phyloP scores from a whole-genome alignment of 2,113 vertebrate genomes.

The Corythoichthys haematopterus region DNA sequence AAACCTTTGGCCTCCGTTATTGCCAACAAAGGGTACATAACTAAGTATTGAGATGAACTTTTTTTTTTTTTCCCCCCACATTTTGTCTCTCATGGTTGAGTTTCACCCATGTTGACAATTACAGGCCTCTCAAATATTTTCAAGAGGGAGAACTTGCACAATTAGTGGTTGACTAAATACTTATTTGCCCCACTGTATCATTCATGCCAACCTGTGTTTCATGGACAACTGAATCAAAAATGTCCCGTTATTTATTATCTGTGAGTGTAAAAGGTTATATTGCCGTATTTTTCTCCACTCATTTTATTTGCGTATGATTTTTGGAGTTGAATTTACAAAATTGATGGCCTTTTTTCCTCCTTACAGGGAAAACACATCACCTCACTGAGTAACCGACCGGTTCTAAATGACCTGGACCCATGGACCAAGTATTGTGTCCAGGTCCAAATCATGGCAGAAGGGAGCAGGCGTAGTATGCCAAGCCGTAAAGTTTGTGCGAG shows the following conservation, averaged over 20 bases:
- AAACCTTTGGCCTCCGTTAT: no score
- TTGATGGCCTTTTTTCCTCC: not conserved
- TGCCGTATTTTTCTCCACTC: no score
- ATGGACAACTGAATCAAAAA: not conserved
- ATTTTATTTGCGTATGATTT: not conserved
- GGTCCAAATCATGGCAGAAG: conserved; percentile 33
- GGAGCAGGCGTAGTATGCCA: not conserved
- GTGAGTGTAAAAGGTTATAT: not conserved
- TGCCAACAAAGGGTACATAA: no score
- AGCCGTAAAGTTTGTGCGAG: conserved; percentile 48
- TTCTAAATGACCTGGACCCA: conserved; percentile 40
- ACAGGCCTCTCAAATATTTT: no score
- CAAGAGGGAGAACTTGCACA: no score
- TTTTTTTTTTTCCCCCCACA: no score
- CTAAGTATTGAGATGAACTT: no score
- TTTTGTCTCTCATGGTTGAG: no score
- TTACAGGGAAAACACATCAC: conserved; percentile 14
- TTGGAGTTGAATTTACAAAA: not conserved
- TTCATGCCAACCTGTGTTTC: not conserved
- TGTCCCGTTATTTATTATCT: not conserved
- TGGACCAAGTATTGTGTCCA: conserved; percentile 59
- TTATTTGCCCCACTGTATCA: not conserved
- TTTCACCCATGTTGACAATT: no score
- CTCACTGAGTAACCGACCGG: conserved; percentile 8
- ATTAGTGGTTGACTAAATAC: no score